A percentile compares a stretch with the other conserved stretches of the same genome.
Conservation (phyloP, 92 coral and sea anemone species). For the Zoanthus solanderi region DNA sequence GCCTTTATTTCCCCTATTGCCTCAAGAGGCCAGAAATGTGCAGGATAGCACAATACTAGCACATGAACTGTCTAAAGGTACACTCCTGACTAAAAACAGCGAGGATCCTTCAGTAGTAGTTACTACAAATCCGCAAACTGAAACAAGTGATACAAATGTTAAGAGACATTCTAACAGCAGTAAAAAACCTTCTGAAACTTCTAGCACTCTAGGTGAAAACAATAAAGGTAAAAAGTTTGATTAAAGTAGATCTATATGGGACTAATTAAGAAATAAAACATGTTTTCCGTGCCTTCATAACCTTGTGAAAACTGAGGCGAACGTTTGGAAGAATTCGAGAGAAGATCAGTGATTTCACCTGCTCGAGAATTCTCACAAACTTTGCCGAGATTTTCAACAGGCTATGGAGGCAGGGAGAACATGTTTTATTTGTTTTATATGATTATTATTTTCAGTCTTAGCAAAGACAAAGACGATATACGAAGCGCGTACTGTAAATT, state of each 20-base stretch:
- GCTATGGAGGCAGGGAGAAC: no score
- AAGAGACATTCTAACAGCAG: not conserved
- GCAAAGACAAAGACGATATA: no score
- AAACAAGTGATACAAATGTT: not conserved
- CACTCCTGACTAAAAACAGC: not conserved
- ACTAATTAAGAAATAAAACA: not conserved
- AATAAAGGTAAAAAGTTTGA: not conserved
- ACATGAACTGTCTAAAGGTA: not conserved
- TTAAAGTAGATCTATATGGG: not conserved
- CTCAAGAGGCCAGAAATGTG: constrained; percentile 56
- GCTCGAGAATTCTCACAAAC: no score
- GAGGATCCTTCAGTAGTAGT: not conserved
- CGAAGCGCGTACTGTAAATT: no score
- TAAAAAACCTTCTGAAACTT: not conserved
- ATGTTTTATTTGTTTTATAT: no score
- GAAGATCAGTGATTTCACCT: no score
- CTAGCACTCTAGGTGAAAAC: not conserved
- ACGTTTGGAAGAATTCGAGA: no score
- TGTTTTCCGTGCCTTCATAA: no score
- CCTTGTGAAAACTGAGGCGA: no score
- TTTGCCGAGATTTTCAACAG: no score
- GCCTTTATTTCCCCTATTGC: constrained; percentile 81
- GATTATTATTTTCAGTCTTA: no score
- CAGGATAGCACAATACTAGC: not conserved
- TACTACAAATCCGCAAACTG: not conserved